Evolutionary conservation across 1,140 invertebrate species (phyloP).

Genomic region (Ruditapes philippinarum): DNA sequence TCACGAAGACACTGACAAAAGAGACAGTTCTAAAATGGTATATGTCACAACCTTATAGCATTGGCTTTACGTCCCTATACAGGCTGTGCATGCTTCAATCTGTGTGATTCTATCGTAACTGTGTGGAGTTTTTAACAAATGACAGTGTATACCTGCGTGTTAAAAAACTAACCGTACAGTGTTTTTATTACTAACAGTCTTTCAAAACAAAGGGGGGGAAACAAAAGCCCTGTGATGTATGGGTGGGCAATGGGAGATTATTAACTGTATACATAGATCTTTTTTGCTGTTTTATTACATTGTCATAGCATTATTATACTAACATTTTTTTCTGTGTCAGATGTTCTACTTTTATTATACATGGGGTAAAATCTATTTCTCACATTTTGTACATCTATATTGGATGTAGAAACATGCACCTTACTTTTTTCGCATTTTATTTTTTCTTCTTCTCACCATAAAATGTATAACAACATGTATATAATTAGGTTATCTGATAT

Average conservation of each 20-base stretch:
- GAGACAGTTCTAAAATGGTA: constrained; percentile 67
- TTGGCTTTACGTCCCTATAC: constrained; percentile 1
- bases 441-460: background rate
- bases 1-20: constrained; percentile 32
- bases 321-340: background rate
- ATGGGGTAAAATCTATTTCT: background rate
- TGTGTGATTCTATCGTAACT: constrained; percentile 3
- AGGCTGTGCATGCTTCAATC: constrained; percentile 13
- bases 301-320: background rate
- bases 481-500: background rate
- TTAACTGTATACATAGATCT: background rate
- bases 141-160: background rate
- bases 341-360: constrained; percentile 6
- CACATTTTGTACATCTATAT: background rate
- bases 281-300: background rate
- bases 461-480: background rate
- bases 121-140: constrained; percentile 6
- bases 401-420: background rate
- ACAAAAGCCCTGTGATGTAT: background rate
- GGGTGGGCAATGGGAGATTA: background rate
- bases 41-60: constrained; percentile 69
- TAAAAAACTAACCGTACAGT: background rate
- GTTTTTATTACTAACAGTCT: constrained; percentile 49
- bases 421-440: background rate
- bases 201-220: constrained; percentile 10